These are phyloP conservation scores for Otocyon megalotis DNA, from an alignment of 2,113 vertebrate species.

Conservation along the genomic window DNA sequence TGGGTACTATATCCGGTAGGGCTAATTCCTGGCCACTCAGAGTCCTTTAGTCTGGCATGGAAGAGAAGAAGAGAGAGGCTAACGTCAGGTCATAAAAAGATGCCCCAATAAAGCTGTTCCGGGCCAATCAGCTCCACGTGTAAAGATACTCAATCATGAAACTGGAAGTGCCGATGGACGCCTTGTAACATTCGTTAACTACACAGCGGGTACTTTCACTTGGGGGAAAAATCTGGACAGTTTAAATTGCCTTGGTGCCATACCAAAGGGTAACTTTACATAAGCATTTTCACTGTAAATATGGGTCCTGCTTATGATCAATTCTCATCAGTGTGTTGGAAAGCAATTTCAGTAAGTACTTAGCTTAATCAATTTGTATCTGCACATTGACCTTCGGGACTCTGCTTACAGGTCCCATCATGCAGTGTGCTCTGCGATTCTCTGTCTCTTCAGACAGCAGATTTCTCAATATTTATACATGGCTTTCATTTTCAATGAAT, in stretches of 20 bases:
- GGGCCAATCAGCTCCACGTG: not conserved
- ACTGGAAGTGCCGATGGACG: not conserved
- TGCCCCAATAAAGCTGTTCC: not conserved
- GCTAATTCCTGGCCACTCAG: not conserved
- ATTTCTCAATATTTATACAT: constrained; percentile 50
- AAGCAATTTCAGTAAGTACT: constrained; percentile 75
- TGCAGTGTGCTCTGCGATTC: not conserved
- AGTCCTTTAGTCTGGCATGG: not conserved
- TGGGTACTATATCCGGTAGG: fast-evolving
- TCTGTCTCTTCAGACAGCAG: constrained; percentile 37
- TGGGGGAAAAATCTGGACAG: not conserved
- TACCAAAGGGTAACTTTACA: constrained; percentile 19
- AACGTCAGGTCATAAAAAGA: not conserved
- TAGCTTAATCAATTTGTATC: constrained; percentile 74
- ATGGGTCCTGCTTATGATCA: constrained; percentile 35
- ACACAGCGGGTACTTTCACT: not conserved
- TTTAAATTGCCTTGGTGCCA: constrained; percentile 48
- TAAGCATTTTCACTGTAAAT: not conserved
- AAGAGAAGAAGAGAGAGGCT: not conserved
- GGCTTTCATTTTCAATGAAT: constrained; percentile 59
- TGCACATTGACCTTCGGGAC: constrained; percentile 66
- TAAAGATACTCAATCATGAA: not conserved
- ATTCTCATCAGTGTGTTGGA: constrained; percentile 71
- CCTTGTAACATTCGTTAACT: not conserved
- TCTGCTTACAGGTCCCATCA: not conserved